A percentile compares a stretch with the other conserved stretches of the same genome.
Evolutionary conservation across 2,888 invertebrate species (phyloP).

Genomic region (Eilema depressum): DNA sequence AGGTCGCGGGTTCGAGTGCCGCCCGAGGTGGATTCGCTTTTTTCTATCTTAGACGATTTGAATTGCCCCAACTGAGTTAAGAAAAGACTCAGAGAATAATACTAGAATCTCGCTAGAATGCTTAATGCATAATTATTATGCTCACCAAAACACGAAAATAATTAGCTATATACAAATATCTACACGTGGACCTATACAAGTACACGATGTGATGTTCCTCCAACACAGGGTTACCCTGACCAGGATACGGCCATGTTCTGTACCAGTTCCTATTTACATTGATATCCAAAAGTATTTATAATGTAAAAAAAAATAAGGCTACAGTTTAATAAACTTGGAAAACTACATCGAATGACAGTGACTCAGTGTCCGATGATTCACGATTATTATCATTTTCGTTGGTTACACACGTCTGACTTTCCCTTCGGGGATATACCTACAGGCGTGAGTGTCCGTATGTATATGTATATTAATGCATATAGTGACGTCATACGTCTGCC

Average conservation of each 20-base stretch:
- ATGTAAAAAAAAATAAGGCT: neutral
- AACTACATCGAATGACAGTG: neutral
- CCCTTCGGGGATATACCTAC: neutral
- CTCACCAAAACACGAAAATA: too few relatives aligned
- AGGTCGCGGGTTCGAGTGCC: too few relatives aligned
- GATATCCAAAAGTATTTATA: neutral
- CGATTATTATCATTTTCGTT: neutral
- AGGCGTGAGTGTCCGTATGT: neutral
- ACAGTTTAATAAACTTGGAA: neutral
- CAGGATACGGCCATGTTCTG: neutral
- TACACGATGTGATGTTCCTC: too few relatives aligned
- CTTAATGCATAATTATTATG: too few relatives aligned
- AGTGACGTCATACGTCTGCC: neutral
- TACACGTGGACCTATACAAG: neutral
- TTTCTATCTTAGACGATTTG: too few relatives aligned
- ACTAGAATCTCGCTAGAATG: too few relatives aligned
- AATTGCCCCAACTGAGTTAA: too few relatives aligned
- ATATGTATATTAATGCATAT: neutral
- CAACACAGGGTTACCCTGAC: too few relatives aligned
- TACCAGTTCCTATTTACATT: neutral
- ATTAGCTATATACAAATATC: too few relatives aligned
- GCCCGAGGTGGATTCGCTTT: too few relatives aligned
- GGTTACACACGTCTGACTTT: neutral
- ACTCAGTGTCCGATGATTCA: neutral
- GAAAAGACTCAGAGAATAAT: too few relatives aligned